Base-by-base conservation (phyloP, 1,140 invertebrate species). In the Patella vulgata region DNA sequence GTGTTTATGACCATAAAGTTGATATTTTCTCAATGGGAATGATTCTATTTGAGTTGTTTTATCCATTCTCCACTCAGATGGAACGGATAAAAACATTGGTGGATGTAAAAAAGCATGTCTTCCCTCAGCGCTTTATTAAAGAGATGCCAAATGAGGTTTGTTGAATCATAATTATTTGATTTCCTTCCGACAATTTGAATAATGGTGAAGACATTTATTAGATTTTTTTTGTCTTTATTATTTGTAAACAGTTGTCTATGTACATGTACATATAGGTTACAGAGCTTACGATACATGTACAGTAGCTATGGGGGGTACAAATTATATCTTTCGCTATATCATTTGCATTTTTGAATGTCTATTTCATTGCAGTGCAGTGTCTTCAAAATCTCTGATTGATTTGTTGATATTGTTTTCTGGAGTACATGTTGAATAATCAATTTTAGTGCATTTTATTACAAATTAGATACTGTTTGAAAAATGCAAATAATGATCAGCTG, bases 11-110 rank as follows among this genome's bases (percentile, higher is more conserved):
- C 78, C 93, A 93, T 75, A 98, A 98, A 86, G 95, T 98, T 33
- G 97, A 99, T 80, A 97, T 99, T 59, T 99, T 94, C 85, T 95
- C 96, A 0, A 84, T 98, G 58, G 97, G 96, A 1, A 86, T 99
- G 47, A 96, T 99, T 61, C 88, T 98, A 46, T 95, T 96, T 81
- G 97, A 99, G 84, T 83, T 99, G 43, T 85, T 97, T 21, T 89
- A 91, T 59, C 91, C 94, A 30, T 98, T 98, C 83, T 83, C 82
- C 4, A 98, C 97, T 0, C 90, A 94, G 82, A 93, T 95, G 89
- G 96, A 98, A 85, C 87, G 95, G 52, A 86, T 92, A 33, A 66
- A 65, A 30, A 81, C 81, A 6, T 59, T 86, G 19, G 85, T 87
- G 40, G 82, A 87, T 54, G 80, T 94, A 6, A 86, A 90, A 39